Evolutionary conservation across 2,888 invertebrate genomes (phyloP), one percentile per base, ranked within the genome.

Genomic region (Parnassius glacialis): DNA sequence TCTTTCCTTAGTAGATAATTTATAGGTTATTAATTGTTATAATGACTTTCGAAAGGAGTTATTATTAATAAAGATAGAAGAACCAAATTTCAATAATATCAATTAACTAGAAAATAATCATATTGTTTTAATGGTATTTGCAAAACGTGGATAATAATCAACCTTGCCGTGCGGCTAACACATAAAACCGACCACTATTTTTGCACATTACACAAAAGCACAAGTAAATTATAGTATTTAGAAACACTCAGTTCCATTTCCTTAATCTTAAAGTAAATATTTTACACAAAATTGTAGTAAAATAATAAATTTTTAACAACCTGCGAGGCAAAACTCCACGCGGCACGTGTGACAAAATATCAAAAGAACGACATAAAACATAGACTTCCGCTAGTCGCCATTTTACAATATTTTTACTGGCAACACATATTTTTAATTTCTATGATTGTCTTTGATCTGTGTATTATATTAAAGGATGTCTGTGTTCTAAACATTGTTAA

Each of bases 311-410:
- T 76, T 74, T 67, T 80, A 84, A 70, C 79, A 81, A 92, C 92
- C 92, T 92, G 91, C 90, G 92, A 75, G 87, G 84, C 69, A 83
- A 87, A 84, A 89, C 87, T 92, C 91, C 92, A 92, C 92, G 92
- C 92, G 87, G 87, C 91, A 91, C 92, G 92, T 90, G 90, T 90
- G 89, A 87, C 88, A 90, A 88, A 80, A 85, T 87, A 81, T 86
- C 80, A 86, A 90, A 91, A 89, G 87, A 87, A 84, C 76, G 85
- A 85, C 83, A 84, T 75, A 74, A 75, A 82, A 77, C 75, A 74
- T 74, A 76, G 73, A 83, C 80, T 87, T 90, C 89, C 87, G 86
- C 75, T 75, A 68, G 74, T 79, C 78, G 85, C 88, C 86, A 87
- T 87, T 72, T 84, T 81, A 60, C 50, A 42, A 57, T 57, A 62